A percentile compares a stretch with the other conserved stretches of the same genome.
phyloP scores from a whole-genome alignment of 2,113 vertebrate species.

The Papio anubis region DNA sequence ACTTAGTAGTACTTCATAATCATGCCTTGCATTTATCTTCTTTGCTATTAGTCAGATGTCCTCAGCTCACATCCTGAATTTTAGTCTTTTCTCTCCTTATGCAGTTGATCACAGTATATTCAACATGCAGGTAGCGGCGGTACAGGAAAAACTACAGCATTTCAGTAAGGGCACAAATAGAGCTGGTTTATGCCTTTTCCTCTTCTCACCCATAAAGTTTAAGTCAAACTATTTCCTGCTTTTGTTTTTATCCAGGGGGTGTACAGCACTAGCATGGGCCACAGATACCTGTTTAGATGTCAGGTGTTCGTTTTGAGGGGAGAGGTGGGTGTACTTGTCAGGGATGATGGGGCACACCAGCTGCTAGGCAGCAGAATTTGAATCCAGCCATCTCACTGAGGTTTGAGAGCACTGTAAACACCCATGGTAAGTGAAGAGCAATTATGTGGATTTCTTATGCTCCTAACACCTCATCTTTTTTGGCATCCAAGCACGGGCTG shows the following conservation, averaged over 20 bases:
- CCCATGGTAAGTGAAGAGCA: fast-evolving
- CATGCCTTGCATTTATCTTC: not conserved
- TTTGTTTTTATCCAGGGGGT: not conserved
- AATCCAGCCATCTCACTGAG: not conserved
- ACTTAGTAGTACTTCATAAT: not conserved
- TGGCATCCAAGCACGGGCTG: constrained; percentile 87
- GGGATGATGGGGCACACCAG: not conserved
- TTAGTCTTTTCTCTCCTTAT: not conserved
- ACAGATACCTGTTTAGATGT: not conserved
- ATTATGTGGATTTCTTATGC: not conserved
- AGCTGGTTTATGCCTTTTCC: not conserved
- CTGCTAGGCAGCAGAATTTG: not conserved
- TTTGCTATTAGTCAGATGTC: not conserved
- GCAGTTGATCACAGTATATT: not conserved
- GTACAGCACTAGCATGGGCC: too few relatives aligned
- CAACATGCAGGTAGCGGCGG: fast-evolving
- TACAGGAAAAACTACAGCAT: not conserved
- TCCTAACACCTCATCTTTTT: constrained; percentile 29
- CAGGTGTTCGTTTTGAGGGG: not conserved
- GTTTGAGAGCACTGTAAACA: not conserved
- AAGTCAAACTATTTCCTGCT: not conserved
- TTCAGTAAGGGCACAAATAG: not conserved
- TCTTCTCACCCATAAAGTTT: not conserved
- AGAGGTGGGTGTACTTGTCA: not conserved
- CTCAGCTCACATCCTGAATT: not conserved